Evolutionary conservation across 1,140 invertebrate species (phyloP).

Genomic region (Manduca sexta): DNA sequence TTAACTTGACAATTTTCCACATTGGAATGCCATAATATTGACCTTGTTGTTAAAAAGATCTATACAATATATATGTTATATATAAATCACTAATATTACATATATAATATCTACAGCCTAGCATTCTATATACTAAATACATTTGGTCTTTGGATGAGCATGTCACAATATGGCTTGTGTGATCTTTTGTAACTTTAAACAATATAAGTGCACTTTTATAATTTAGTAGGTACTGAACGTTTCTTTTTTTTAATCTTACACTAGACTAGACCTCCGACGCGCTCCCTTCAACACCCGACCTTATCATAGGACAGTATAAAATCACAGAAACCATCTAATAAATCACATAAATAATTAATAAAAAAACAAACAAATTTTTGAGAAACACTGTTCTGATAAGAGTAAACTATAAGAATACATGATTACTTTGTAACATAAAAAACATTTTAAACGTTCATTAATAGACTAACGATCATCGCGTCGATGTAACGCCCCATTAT

Average conservation of each 20-base stretch:
- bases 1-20: conserved; percentile 29
- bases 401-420: conserved; percentile 4
- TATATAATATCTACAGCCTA: conserved; percentile 57
- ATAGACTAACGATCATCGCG: no score
- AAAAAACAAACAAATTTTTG: conserved; percentile 54
- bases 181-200: conserved; percentile 56
- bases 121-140: conserved; percentile 61
- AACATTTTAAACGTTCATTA: conserved; percentile 28
- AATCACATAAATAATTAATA: conserved; percentile 31
- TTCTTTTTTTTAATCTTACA: conserved; percentile 45
- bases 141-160: conserved; percentile 71
- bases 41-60: conserved; percentile 29
- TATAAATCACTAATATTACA: conserved; percentile 42
- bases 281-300: conserved; percentile 38
- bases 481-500: no score
- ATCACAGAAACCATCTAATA: conserved; percentile 51
- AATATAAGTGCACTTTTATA: conserved; percentile 68
- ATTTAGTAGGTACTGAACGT: conserved; percentile 57
- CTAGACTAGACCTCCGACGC: conserved; percentile 64
- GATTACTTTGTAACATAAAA: conserved; percentile 38
- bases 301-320: conserved; percentile 34
- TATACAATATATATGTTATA: conserved; percentile 32
- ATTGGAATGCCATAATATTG: conserved; percentile 37
- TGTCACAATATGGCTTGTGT: conserved; percentile 65
- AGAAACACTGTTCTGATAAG: conserved; percentile 64